Conservation (phyloP, 2,888 invertebrate genomes). For the Drosophila limbata region DNA sequence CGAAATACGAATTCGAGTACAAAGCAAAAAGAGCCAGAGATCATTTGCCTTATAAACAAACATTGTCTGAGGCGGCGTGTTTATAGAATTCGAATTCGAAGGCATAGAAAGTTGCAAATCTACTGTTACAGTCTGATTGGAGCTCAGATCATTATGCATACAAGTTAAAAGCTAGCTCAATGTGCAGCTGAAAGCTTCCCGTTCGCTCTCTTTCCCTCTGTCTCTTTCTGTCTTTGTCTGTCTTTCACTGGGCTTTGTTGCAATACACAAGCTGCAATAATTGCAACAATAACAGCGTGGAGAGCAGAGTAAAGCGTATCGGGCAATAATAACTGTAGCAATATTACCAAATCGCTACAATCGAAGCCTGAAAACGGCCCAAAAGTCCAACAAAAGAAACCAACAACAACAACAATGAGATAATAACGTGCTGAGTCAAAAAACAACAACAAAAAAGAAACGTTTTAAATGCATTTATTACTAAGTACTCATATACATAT, state of each 20-base stretch:
- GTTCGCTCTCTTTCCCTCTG: conserved; percentile 9
- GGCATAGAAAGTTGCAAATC: conserved; percentile 67
- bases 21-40: conserved; percentile 7
- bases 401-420: conserved; percentile 43
- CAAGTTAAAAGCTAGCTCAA: conserved; percentile 42
- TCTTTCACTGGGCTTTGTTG: conserved; percentile 68
- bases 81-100: conserved; percentile 66
- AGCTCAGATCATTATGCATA: conserved; percentile 45
- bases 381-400: conserved; percentile 20
- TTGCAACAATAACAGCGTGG: conserved; percentile 66
- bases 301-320: conserved; percentile 66
- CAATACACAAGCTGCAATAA: conserved; percentile 71
- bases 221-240: conserved; percentile 21
- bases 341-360: conserved; percentile 74
- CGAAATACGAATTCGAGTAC: conserved; percentile 12
- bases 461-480: conserved; percentile 41
- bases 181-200: conserved; percentile 46
- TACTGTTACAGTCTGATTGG: conserved; percentile 40
- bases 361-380: conserved; percentile 46
- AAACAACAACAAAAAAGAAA: conserved; percentile 17
- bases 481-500: conserved; percentile 21
- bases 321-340: conserved; percentile 76
- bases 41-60: conserved; percentile 32
- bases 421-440: conserved; percentile 42
- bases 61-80: conserved; percentile 22